Evolutionary conservation across 2,888 invertebrate genomes (phyloP).

Genomic region (Halictus ligatus): DNA sequence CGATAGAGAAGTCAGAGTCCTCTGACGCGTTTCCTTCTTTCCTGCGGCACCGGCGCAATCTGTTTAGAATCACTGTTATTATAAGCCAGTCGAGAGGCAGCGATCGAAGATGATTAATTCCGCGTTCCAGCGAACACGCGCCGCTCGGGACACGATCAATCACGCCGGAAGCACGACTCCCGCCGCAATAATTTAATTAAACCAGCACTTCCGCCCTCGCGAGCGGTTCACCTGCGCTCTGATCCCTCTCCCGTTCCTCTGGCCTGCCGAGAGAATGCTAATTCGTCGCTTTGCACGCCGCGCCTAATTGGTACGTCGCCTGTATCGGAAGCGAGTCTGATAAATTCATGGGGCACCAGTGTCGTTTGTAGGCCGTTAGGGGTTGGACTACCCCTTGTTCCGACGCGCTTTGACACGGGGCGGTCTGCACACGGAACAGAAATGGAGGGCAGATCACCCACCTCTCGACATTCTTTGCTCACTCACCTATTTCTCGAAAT

Average conservation of each 20-base stretch:
- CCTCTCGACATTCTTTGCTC: constrained; percentile 1
- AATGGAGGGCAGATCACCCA: constrained; percentile 51
- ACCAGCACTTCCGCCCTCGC: constrained; percentile 5
- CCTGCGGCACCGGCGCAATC: neutral
- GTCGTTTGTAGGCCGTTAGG: constrained; percentile 41
- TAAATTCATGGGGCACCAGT: constrained; percentile 58
- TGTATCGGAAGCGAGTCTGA: constrained; percentile 27
- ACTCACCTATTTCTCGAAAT: neutral
- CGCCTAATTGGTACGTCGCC: constrained; percentile 38
- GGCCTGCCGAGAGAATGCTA: constrained; percentile 43
- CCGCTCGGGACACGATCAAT: neutral
- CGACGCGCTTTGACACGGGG: constrained; percentile 42
- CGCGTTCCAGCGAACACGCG: neutral
- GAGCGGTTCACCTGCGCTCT: neutral
- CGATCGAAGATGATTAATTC: constrained; percentile 23
- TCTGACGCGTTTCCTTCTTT: neutral
- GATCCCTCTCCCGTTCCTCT: neutral
- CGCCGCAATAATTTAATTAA: constrained; percentile 32
- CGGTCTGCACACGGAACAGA: constrained; percentile 54
- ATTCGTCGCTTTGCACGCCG: constrained; percentile 37
- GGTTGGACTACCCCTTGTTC: constrained; percentile 59
- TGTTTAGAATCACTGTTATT: neutral
- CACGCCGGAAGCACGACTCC: constrained; percentile 5
- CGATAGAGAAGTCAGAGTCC: neutral
- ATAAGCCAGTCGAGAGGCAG: neutral